Conservation (phyloP, 2,888 invertebrate genomes). For the Thecocarcelia acutangulata region DNA sequence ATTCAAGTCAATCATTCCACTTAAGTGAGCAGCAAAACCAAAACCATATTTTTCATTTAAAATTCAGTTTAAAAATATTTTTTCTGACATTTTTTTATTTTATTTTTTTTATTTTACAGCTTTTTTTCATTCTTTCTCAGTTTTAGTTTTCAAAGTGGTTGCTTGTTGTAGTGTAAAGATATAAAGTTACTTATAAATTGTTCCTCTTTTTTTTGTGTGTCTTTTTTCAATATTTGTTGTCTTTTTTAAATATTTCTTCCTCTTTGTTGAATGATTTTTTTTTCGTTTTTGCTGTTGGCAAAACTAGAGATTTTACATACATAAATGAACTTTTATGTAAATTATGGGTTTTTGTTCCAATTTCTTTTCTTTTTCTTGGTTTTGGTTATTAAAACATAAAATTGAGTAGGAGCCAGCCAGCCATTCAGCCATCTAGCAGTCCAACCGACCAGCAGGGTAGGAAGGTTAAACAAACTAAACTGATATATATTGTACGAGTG, state of each 20-base stretch:
- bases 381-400: conserved; percentile 21
- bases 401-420: conserved; percentile 35
- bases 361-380: conserved; percentile 20
- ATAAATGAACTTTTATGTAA: conserved; percentile 59
- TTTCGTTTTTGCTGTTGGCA: neutral
- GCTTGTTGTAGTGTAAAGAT: conserved; percentile 55
- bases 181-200: conserved; percentile 68
- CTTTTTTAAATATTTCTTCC: conserved; percentile 62
- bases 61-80: conserved; percentile 24
- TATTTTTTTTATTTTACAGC: conserved; percentile 10
- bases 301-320: conserved; percentile 49
- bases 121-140: conserved; percentile 11
- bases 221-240: conserved; percentile 11
- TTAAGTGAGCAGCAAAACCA: conserved; percentile 61
- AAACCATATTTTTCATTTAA: conserved; percentile 56
- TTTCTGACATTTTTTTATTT: neutral
- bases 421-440: no score
- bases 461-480: conserved; percentile 4
- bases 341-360: conserved; percentile 18
- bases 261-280: conserved; percentile 25
- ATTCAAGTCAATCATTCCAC: conserved; percentile 69
- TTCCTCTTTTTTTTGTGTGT: conserved; percentile 49
- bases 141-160: conserved; percentile 31
- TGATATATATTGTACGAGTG: conserved; percentile 35
- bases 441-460: neutral